Conservation (phyloP, 2,888 invertebrate genomes). For the Melipona bicolor region DNA sequence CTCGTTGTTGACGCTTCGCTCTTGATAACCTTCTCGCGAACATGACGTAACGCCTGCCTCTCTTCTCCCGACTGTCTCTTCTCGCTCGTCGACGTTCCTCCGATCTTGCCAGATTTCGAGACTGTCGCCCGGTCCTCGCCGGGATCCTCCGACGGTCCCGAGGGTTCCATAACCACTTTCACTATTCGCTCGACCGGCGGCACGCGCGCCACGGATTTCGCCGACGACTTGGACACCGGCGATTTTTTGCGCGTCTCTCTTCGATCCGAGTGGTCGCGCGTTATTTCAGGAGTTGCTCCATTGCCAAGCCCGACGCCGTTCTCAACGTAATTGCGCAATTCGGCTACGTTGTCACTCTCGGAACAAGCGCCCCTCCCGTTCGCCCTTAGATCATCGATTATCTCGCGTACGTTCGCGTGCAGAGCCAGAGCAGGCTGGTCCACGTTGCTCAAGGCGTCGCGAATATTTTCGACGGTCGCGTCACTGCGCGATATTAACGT, state of each 20-base stretch:
- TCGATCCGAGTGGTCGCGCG: conserved; percentile 41
- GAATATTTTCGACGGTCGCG: conserved; percentile 20
- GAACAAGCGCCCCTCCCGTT: background rate
- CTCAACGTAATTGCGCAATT: conserved; percentile 51
- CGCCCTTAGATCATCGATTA: conserved; percentile 40
- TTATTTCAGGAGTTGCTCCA: conserved; percentile 63
- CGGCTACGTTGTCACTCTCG: conserved; percentile 48
- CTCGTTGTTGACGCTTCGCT: conserved; percentile 12
- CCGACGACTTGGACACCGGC: conserved; percentile 8
- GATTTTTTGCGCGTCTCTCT: conserved; percentile 39
- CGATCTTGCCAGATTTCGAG: background rate
- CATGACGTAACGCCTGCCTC: background rate
- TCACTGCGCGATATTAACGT: conserved; percentile 13
- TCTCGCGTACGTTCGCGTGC: conserved; percentile 11
- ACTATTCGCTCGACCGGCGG: background rate
- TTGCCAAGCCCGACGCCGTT: conserved; percentile 55
- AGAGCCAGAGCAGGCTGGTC: background rate
- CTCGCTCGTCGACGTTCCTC: background rate
- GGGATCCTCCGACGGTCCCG: background rate
- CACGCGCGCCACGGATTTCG: background rate
- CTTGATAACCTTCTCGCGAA: conserved; percentile 24
- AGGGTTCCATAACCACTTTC: background rate
- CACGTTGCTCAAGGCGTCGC: background rate
- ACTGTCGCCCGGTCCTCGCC: background rate
- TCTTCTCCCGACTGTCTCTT: background rate